A percentile compares a stretch with the other conserved stretches of the same genome.
Evolutionary conservation across 2,888 invertebrate species (phyloP).

Genomic region (Imbricaverruca yamaguchii): DNA sequence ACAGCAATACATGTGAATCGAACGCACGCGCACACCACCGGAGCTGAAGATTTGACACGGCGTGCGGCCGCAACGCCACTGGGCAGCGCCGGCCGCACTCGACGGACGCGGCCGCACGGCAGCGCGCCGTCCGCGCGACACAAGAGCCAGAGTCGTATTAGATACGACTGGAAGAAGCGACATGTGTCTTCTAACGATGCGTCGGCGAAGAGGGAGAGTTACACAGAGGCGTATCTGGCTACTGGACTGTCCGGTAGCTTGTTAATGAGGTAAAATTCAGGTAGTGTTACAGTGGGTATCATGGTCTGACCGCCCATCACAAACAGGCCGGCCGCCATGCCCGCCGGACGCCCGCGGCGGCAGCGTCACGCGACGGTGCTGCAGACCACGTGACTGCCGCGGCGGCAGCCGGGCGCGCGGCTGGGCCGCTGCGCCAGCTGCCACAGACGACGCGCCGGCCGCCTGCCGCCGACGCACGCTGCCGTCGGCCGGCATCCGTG

Average conservation of each 20-base stretch:
- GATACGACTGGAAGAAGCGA: background rate
- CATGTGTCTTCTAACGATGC: too few relatives aligned
- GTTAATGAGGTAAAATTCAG: slow-evolving; percentile 22
- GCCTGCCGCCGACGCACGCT: background rate
- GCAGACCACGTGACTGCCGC: too few relatives aligned
- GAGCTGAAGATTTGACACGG: slow-evolving; percentile 10
- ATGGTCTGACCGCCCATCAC: slow-evolving; percentile 12
- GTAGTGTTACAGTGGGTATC: slow-evolving; percentile 20
- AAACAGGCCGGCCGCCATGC: background rate
- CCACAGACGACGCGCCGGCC: background rate
- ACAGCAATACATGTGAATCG: background rate
- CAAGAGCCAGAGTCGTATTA: background rate
- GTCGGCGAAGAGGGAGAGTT: background rate
- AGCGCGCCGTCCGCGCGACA: background rate
- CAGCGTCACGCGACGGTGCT: background rate
- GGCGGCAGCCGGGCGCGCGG: too few relatives aligned
- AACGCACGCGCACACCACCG: background rate
- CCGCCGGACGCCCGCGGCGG: background rate
- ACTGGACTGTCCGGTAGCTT: slow-evolving; percentile 12
- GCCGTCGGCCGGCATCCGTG: background rate
- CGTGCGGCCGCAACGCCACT: background rate
- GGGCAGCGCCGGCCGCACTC: background rate
- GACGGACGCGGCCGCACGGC: background rate
- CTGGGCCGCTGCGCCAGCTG: too few relatives aligned
- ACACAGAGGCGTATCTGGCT: background rate